Conservation (phyloP, 2,888 invertebrate genomes). For the Pasiphila rectangulata region DNA sequence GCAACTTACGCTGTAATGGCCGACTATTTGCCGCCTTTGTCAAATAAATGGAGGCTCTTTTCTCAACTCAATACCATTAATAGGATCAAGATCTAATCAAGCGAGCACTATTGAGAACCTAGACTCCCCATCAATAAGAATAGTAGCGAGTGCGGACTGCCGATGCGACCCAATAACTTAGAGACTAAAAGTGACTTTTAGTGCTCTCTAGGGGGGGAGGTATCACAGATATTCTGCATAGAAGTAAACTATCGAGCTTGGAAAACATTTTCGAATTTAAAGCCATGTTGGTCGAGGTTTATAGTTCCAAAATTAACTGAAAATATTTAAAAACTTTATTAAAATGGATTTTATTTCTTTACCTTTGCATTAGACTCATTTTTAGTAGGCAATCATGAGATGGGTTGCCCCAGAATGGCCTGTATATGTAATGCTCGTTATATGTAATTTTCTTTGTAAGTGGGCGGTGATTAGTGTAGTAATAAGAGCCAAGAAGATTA, state of each 20-base stretch:
- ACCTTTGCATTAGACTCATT: too few species aligned
- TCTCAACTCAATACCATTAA: conserved; percentile 13
- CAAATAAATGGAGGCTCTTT: conserved; percentile 12
- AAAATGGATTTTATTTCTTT: too few species aligned
- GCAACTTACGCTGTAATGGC: not conserved
- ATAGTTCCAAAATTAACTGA: too few species aligned
- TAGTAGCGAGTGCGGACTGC: conserved; percentile 10
- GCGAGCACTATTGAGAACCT: conserved; percentile 19
- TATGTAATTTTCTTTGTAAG: conserved; percentile 31
- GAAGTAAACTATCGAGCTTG: not conserved
- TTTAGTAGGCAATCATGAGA: too few species aligned
- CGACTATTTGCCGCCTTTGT: conserved; percentile 5
- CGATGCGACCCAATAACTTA: conserved; percentile 15
- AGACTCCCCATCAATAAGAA: conserved; percentile 21
- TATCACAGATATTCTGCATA: conserved; percentile 6
- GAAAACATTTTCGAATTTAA: not conserved
- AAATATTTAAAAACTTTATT: too few species aligned
- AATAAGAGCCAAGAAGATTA: conserved; percentile 34
- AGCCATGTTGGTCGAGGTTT: not conserved
- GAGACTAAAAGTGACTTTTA: conserved; percentile 10
- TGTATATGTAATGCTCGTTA: conserved; percentile 17
- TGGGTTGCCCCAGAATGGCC: too few species aligned
- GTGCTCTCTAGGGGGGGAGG: not conserved
- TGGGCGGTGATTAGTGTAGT: conserved; percentile 40
- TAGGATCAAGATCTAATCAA: conserved; percentile 25